Base-by-base conservation (phyloP, 2,797 vertebrate species). In the Sebastes oblongus region DNA sequence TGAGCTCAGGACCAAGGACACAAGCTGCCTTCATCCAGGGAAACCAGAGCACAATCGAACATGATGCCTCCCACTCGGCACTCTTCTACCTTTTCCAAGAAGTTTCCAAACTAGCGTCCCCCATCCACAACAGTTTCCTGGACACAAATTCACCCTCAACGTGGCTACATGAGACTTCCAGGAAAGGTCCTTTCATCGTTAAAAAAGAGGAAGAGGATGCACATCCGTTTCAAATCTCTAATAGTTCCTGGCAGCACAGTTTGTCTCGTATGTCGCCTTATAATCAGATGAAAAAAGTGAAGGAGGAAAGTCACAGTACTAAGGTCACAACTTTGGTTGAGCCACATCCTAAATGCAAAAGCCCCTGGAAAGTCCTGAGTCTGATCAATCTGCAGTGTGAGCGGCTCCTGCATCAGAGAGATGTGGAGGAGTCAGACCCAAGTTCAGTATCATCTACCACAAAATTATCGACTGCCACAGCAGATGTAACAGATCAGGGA, bases 351-450 rank as follows among this genome's bases (percentile, higher is more conserved):
- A 84, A 83, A 24, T 13, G 77, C 80, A 90, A 81, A 30, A 94
- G 92, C 71, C 89, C 95, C 5, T 93, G 94, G 93, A 95, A 94
- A 11, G 90, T 95, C 3, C 92, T 96, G 86, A 95, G 90, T 82
- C 92, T 96, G 16, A 95, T 96, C 90, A 95, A 96, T 90, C 90
- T 94, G 24, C 96, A 96, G 82, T 96, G 96, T 83, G 91, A 88
- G 80, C 90, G 77, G 75, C 89, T 95, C 29, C 88, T 95, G 52
- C 83, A 92, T 76, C 84, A 78, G 11, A 32, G 24, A 32, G 78
- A 87, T 32, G 76, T 5, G 16, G 86, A 78, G 1, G 82, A 83
- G 14, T 32, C 27, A 0, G 36, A 52, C 13, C n/a, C 8, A 18
- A 68, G 39, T 50, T 71, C 73, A 55, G 4, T 24, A 5, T 71